Evolutionary conservation across 1,140 invertebrate genomes (phyloP), one percentile per base, ranked within the genome.

Genomic region (Wasmannia auropunctata): DNA sequence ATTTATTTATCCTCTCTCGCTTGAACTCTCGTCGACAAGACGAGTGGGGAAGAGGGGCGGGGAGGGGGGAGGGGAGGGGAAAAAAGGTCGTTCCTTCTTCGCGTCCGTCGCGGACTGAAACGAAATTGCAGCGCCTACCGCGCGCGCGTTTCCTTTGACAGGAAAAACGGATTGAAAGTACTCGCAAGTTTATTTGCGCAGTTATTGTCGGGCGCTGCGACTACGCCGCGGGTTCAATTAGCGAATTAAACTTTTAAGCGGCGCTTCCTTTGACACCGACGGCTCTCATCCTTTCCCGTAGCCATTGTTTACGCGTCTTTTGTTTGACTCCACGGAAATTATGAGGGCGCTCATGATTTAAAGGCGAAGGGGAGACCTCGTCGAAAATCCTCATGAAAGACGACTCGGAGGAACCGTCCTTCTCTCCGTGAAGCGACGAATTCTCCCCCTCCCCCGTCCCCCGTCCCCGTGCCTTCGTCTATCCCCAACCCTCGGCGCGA

Each of bases 231-330:
- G 62, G 72, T 88, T 88, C 86, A 91, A 91, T 91, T 91, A 90
- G 88, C 80, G 80, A 91, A 91, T 90, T 90, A 87, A 90, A 91
- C 88, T 91, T 85, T 88, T 88, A 85, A 90, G 85, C 69, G 87
- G 74, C 51, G 88, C 80, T 88, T 85, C 76, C 85, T 88, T 90
- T 90, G 88, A 91, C 84, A 90, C 87, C 70, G 77, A 67, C 81
- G 54, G 37, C 79, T 22, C 86, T 70, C 86, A 67, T 88, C 80
- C 79, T 80, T n/a, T 87, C 34, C 51, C 54, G 76, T 86, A 46
- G 77, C 85, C 84, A 88, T 91, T 89, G 83, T 91, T 87, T 87
- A 91, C 88, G 69, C 79, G 77, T 89, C 88, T 88, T 91, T 91
- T 89, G 88, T 89, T 83, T 86, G 63, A 88, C 86, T 85, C 87